A percentile compares a stretch with the other conserved stretches of the same genome.
These are phyloP conservation scores for Dastarcus helophoroides DNA, from an alignment of 2,888 invertebrate species.

Conservation along the genomic window DNA sequence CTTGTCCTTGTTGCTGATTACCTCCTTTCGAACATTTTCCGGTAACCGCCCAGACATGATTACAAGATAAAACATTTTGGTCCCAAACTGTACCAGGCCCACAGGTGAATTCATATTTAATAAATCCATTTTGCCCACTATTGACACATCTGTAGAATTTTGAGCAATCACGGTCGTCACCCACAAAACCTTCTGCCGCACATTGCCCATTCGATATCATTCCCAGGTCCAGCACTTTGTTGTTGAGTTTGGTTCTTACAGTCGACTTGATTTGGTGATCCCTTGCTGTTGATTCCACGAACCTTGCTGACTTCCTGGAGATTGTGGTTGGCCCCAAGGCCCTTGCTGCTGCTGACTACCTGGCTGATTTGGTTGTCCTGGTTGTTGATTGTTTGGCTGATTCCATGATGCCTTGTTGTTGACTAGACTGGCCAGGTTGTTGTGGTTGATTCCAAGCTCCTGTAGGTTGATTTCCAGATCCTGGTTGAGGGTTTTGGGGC, in stretches of 20 bases:
- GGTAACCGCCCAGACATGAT: conserved; percentile 50
- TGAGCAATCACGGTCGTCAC: conserved; percentile 54
- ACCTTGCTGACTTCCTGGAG: conserved; percentile 13
- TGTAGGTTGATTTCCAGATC: conserved; percentile 10
- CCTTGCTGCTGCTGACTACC: conserved; percentile 14
- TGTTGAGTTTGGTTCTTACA: conserved; percentile 11
- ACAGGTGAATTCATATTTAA: conserved; percentile 59
- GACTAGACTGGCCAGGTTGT: conserved; percentile 11
- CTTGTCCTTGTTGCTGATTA: background rate
- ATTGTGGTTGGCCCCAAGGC: conserved; percentile 13
- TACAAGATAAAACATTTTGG: conserved; percentile 52
- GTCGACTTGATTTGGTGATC: too few relatives aligned
- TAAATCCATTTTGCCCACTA: conserved; percentile 46
- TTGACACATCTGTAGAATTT: conserved; percentile 67
- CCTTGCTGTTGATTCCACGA: conserved; percentile 2
- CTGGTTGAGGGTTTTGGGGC: too few relatives aligned
- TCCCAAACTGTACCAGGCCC: conserved; percentile 70
- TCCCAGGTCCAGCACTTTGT: background rate
- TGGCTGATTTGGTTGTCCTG: conserved; percentile 8
- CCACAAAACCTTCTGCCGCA: conserved; percentile 53
- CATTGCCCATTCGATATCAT: too few relatives aligned
- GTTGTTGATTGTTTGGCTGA: too few relatives aligned
- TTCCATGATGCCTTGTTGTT: too few relatives aligned
- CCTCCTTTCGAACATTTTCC: conserved; percentile 14
- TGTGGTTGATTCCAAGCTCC: conserved; percentile 6